Evolutionary conservation across 2,888 invertebrate species (phyloP).

Genomic region (Drosophila nigritarsus): DNA sequence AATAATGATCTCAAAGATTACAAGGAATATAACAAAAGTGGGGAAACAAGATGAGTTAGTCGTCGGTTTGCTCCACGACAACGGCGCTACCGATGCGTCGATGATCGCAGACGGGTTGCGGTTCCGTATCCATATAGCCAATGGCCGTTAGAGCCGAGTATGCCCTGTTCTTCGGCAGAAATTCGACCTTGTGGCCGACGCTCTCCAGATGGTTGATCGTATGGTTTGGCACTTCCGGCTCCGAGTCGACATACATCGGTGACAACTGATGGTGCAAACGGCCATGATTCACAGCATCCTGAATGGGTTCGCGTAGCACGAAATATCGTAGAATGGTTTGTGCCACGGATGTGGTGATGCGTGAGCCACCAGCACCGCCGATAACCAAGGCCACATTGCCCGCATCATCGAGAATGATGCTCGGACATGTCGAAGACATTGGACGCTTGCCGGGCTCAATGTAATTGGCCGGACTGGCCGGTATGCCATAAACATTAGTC

Average conservation of each 20-base stretch:
- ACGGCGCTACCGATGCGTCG: conserved; percentile 85
- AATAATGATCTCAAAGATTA: not conserved
- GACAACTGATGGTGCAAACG: conserved; percentile 96
- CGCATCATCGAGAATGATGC: conserved; percentile 89
- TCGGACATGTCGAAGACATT: conserved; percentile 95
- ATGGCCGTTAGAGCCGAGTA: conserved; percentile 88
- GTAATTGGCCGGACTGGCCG: conserved; percentile 93
- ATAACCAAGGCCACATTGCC: conserved; percentile 88
- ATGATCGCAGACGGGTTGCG: conserved; percentile 84
- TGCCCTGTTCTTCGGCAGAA: conserved; percentile 82
- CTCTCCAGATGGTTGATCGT: conserved; percentile 61
- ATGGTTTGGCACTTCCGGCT: conserved; percentile 87
- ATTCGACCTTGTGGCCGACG: conserved; percentile 83
- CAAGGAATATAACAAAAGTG: not conserved
- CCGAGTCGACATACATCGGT: conserved; percentile 90
- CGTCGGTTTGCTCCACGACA: conserved; percentile 55
- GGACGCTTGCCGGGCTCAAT: conserved; percentile 93
- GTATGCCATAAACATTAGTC: conserved; percentile 90
- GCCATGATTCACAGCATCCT: conserved; percentile 89
- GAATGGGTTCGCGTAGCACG: conserved; percentile 88
- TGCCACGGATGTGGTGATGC: conserved; percentile 93
- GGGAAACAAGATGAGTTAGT: conserved; percentile 3
- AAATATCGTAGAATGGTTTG: conserved; percentile 88
- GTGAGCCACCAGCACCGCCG: conserved; percentile 95
- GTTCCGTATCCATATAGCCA: conserved; percentile 85